Base-by-base conservation (phyloP, 2,888 invertebrate species). In the Perithous albicinctus region DNA sequence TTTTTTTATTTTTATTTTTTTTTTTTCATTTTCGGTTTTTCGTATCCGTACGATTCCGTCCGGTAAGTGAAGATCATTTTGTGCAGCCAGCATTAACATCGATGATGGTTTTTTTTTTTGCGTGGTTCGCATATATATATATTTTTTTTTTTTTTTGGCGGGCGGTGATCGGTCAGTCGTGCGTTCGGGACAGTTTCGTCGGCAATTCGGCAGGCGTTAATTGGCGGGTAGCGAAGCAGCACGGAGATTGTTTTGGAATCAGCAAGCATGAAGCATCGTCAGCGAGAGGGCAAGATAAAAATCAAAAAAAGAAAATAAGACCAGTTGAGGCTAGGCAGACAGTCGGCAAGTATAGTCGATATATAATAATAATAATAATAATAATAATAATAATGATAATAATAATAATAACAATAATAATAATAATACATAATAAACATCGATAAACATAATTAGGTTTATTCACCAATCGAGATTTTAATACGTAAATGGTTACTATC, bases 241-340 rank as follows among this genome's bases (percentile, higher is more conserved):
- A 92, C 92, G 92, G 88, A 89, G 89, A 88, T 88, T 87, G 82
- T 82, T 82, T 78, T 89, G 87, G 83, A 89, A 88, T 92, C 92
- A 92, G 92, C 92, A 93, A 93, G 92, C 92, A 92, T 92, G 92
- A 92, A 92, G 92, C 92, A 92, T 93, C 92, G 88, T 91, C 92
- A 93, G 92, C 92, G 91, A 92, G 92, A 93, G 91, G 92, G 92
- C 92, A 92, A 92, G 92, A 92, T 92, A 91, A 91, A 92, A 93
- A 93, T 92, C 90, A 91, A 92, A 92, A 92, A 92, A 92, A 92
- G 90, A 91, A 91, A 92, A 92, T 89, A 91, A 91, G 92, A 90
- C 91, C 89, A 92, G 91, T 92, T 92, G 90, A 92, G 91, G 87
- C 90, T 90, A 87, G 88, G 86, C 84, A 81, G 84, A 82, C 76